These are phyloP conservation scores for Nemoura dubitans DNA, from an alignment of 2,888 invertebrate genomes.

Conservation along the genomic window DNA sequence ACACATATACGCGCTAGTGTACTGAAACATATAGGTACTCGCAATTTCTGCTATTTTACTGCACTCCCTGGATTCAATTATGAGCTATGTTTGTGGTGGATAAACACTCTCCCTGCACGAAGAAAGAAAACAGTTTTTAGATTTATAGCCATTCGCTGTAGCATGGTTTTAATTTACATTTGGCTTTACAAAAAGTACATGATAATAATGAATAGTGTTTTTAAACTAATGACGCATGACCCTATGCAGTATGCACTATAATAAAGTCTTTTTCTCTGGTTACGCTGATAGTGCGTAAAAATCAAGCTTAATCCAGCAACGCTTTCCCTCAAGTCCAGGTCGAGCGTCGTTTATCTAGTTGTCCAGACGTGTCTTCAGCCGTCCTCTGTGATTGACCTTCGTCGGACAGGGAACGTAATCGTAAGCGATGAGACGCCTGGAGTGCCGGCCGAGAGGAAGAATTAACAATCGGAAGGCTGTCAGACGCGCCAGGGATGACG, in stretches of 20 bases:
- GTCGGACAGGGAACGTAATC: background rate
- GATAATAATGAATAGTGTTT: too few relatives aligned
- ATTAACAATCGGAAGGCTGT: slow-evolving; percentile 33
- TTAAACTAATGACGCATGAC: too few relatives aligned
- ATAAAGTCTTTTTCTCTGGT: too few relatives aligned
- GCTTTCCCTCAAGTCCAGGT: too few relatives aligned
- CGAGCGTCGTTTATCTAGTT: too few relatives aligned
- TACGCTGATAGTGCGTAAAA: too few relatives aligned
- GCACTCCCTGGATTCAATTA: background rate
- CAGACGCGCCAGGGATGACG: background rate
- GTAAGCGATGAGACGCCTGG: slow-evolving; percentile 1
- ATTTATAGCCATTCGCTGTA: too few relatives aligned
- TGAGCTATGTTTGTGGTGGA: background rate
- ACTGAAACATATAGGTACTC: background rate
- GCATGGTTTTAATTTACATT: too few relatives aligned
- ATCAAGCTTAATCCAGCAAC: too few relatives aligned
- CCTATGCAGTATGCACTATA: too few relatives aligned
- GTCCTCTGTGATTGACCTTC: background rate
- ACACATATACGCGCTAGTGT: background rate
- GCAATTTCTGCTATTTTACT: background rate
- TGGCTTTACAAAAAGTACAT: too few relatives aligned
- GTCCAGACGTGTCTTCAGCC: background rate
- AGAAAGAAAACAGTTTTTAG: background rate
- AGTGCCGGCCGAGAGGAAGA: slow-evolving; percentile 14
- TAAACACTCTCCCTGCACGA: background rate